Percentiles rank a stretch among this genome's conserved stretches.
These are phyloP conservation scores for Apodemia mormo DNA, from an alignment of 2,888 invertebrate genomes.

Conservation along the genomic window DNA sequence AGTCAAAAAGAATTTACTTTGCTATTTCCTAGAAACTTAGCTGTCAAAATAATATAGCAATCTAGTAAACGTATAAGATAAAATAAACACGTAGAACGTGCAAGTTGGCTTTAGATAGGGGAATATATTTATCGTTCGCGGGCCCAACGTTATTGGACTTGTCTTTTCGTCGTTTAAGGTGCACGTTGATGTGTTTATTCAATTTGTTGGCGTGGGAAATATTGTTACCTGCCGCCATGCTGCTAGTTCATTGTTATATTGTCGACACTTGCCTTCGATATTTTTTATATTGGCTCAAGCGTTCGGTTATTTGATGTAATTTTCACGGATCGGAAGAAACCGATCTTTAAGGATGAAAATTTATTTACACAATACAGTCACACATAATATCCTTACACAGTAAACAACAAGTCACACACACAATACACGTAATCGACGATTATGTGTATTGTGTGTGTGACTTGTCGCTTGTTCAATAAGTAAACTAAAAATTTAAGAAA, in stretches of 20 bases:
- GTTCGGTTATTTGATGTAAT: constrained; percentile 13
- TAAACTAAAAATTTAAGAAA: no score
- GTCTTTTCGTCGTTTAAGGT: constrained; percentile 76
- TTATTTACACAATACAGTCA: no score
- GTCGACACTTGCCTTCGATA: constrained; percentile 43
- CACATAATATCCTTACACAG: no score
- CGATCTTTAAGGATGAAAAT: no score
- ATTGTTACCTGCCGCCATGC: constrained; percentile 65
- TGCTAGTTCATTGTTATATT: constrained; percentile 53
- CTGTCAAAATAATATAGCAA: constrained; percentile 28
- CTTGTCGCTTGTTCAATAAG: no score
- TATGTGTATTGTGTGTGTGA: no score
- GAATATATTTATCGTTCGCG: constrained; percentile 66
- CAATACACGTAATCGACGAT: no score
- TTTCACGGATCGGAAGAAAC: not conserved
- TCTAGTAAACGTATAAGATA: constrained; percentile 45
- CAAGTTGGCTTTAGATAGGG: constrained; percentile 50
- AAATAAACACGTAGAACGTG: constrained; percentile 59
- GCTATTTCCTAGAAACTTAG: constrained; percentile 12
- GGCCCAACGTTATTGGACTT: constrained; percentile 70
- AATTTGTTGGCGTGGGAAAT: constrained; percentile 73
- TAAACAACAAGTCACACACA: no score
- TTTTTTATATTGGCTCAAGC: constrained; percentile 20
- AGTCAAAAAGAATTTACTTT: constrained; percentile 18
- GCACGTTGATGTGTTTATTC: constrained; percentile 76